These are phyloP conservation scores for Leucania comma DNA, from an alignment of 2,888 invertebrate genomes.

Conservation along the genomic window DNA sequence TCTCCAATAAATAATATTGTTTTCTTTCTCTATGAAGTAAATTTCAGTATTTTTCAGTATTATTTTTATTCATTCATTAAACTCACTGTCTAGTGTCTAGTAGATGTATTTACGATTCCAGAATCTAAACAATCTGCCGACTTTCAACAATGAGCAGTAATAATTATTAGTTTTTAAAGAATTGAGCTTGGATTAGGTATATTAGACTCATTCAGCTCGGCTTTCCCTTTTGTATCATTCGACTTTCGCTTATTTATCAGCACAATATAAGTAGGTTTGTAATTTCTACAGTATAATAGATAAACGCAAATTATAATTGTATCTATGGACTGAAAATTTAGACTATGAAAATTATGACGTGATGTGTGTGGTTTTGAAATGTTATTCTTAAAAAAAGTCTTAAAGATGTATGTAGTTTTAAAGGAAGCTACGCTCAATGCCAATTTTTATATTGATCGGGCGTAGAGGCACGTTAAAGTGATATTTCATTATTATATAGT, in stretches of 20 bases:
- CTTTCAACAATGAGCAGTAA: not conserved
- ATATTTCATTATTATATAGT: constrained; percentile 17
- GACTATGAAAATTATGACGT: constrained; percentile 37
- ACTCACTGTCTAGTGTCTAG: constrained; percentile 5
- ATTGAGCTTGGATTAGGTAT: not conserved
- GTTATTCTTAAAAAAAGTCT: constrained; percentile 26
- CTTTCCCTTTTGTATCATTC: no score
- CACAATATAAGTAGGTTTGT: not conserved
- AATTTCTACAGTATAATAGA: not conserved
- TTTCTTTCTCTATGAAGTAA: not conserved
- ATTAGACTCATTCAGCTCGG: no score
- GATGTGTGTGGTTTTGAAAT: constrained; percentile 25
- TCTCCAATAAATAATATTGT: constrained; percentile 6
- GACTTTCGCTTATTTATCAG: not conserved
- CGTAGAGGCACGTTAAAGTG: constrained; percentile 15
- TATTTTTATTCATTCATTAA: constrained; percentile 15
- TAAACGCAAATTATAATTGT: constrained; percentile 10
- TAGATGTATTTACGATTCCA: constrained; percentile 4
- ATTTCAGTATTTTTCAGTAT: not conserved
- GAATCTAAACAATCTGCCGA: constrained; percentile 4
- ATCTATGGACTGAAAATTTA: constrained; percentile 23
- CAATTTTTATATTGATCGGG: constrained; percentile 41
- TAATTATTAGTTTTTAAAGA: not conserved
- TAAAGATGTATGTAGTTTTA: constrained; percentile 24
- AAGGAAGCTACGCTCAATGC: constrained; percentile 17